A percentile compares a stretch with the other conserved stretches of the same genome.
Conservation (phyloP, 2,113 vertebrate species). For the Toxostoma redivivum region DNA sequence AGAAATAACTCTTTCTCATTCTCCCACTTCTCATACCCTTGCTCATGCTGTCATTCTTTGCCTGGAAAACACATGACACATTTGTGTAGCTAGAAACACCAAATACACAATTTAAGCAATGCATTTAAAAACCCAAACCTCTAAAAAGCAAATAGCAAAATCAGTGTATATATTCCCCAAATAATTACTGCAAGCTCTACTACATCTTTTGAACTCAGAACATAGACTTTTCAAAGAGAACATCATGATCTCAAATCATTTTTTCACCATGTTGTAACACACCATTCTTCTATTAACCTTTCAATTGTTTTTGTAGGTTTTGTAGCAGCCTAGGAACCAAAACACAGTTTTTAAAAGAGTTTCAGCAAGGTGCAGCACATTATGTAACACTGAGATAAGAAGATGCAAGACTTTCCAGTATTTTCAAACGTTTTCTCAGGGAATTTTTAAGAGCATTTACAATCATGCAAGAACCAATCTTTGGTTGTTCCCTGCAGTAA, state of each 20-base stretch:
- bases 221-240: neutral
- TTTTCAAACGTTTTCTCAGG: neutral
- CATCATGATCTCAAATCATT: neutral
- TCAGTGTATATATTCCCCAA: neutral
- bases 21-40: neutral
- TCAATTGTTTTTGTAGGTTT: neutral
- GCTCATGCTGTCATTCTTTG: neutral
- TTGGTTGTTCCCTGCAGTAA: neutral
- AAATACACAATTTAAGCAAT: neutral
- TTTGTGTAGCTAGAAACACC: neutral
- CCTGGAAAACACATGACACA: neutral
- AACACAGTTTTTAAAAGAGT: neutral
- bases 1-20: neutral
- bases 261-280: neutral
- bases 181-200: neutral
- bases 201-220: neutral
- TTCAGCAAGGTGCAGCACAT: neutral
- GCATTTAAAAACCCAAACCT: neutral
- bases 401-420: neutral
- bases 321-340: neutral
- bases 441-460: neutral
- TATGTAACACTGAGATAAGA: neutral
- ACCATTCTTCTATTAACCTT: neutral
- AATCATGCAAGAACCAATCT: neutral
- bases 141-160: neutral